Percentiles rank a stretch among this genome's conserved stretches.
These are phyloP conservation scores for Leptopilina myrica DNA, from an alignment of 2,888 invertebrate species.

Conservation along the genomic window DNA sequence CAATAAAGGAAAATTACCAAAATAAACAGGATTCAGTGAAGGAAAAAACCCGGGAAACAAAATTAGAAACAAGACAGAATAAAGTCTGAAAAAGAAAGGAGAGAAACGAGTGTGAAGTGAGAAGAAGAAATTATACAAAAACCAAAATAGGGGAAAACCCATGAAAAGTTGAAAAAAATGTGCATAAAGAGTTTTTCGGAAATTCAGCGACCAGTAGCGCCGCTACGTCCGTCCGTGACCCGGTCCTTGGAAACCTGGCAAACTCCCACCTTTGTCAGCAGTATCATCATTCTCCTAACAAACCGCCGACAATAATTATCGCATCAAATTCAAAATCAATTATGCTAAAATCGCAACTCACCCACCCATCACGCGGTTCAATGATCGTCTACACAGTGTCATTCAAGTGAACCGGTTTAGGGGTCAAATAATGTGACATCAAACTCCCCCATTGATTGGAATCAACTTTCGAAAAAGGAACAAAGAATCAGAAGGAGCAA, in stretches of 20 bases:
- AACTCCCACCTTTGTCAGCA: conserved; percentile 65
- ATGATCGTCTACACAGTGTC: conserved; percentile 21
- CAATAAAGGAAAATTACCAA: no score
- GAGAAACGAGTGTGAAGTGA: no score
- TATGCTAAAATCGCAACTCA: no score
- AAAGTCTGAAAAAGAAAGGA: no score
- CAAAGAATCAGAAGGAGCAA: not conserved
- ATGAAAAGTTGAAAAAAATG: conserved; percentile 43
- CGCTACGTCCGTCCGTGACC: conserved; percentile 59
- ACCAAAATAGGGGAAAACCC: no score
- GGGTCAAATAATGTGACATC: not conserved
- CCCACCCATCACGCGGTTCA: not conserved
- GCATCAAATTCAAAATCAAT: not conserved
- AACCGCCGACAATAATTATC: conserved; percentile 40
- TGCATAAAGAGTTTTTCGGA: conserved; percentile 46
- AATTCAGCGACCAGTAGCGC: conserved; percentile 48
- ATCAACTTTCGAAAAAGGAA: not conserved
- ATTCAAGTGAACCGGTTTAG: conserved; percentile 16
- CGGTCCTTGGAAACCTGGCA: conserved; percentile 68
- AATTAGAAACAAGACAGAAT: no score
- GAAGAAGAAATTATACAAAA: no score
- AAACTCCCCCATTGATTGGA: not conserved
- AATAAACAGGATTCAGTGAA: no score
- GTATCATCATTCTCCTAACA: conserved; percentile 62
- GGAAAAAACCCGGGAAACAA: no score